phyloP scores from a whole-genome alignment of 2,113 vertebrate species.

The Caloenas nicobarica region DNA sequence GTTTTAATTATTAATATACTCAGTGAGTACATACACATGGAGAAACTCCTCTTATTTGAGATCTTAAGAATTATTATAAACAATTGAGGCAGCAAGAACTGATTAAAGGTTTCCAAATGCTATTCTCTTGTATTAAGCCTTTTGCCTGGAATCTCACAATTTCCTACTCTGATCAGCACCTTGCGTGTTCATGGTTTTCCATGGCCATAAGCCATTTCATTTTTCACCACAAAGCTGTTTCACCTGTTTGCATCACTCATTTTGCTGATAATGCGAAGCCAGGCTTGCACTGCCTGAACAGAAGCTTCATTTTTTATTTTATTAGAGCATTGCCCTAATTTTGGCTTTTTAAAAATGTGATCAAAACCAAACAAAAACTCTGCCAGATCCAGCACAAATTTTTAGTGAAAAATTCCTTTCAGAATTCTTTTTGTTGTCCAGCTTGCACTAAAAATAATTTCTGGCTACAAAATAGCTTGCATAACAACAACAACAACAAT shows the following conservation, averaged over 20 bases:
- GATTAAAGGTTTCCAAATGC: neutral
- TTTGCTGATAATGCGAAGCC: neutral
- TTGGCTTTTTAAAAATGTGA: neutral
- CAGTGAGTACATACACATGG: fast-evolving
- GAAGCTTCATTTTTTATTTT: neutral
- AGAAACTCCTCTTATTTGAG: neutral
- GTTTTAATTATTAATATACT: neutral
- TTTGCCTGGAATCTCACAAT: neutral
- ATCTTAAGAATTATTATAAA: neutral
- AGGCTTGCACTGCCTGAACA: neutral
- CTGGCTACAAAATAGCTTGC: neutral
- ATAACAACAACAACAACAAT: neutral
- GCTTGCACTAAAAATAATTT: neutral
- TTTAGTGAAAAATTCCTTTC: neutral
- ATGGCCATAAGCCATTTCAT: neutral
- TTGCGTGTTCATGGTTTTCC: too few relatives aligned
- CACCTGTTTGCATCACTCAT: neutral
- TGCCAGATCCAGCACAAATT: neutral
- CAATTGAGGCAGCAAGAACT: neutral
- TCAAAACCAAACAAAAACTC: neutral
- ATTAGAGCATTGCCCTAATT: neutral
- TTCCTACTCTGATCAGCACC: too few relatives aligned
- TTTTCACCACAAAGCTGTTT: neutral
- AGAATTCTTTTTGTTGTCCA: neutral
- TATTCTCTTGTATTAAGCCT: neutral